Conservation (phyloP, 23 tunicate genomes). For the Styela plicata region DNA sequence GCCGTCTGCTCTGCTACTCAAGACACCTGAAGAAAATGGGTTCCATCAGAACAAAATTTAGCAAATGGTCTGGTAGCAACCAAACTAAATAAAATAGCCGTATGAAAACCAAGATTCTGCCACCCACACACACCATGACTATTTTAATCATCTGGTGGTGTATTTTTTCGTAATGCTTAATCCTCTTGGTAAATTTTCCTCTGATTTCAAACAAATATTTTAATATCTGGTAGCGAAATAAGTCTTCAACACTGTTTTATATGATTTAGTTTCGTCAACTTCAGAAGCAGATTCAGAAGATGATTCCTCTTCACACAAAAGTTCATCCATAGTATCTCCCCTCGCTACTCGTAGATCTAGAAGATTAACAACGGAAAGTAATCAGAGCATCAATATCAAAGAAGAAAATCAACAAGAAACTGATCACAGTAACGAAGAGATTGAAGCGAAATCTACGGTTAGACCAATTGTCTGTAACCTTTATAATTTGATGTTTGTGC, state of each 20-base stretch:
- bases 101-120: no score
- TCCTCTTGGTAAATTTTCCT: no score
- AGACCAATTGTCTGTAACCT: no score
- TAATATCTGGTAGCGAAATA: not conserved
- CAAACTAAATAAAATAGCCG: no score
- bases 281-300: conserved; percentile 72
- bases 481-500: no score
- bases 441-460: not conserved
- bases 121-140: no score
- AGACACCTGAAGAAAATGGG: no score
- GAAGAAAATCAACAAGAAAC: not conserved
- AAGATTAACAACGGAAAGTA: not conserved
- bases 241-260: conserved; percentile 11
- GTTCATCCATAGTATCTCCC: not conserved
- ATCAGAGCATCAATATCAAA: not conserved
- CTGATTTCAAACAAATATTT: conserved; percentile 5
- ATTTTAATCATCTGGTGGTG: no score
- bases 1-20: no score
- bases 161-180: no score
- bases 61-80: no score
- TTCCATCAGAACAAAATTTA: no score
- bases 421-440: not conserved
- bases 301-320: conserved; percentile 22
- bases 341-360: conserved; percentile 2
- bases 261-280: conserved; percentile 50